phyloP scores from a whole-genome alignment of 1,140 invertebrate species.

The Pristionchus pacificus region DNA sequence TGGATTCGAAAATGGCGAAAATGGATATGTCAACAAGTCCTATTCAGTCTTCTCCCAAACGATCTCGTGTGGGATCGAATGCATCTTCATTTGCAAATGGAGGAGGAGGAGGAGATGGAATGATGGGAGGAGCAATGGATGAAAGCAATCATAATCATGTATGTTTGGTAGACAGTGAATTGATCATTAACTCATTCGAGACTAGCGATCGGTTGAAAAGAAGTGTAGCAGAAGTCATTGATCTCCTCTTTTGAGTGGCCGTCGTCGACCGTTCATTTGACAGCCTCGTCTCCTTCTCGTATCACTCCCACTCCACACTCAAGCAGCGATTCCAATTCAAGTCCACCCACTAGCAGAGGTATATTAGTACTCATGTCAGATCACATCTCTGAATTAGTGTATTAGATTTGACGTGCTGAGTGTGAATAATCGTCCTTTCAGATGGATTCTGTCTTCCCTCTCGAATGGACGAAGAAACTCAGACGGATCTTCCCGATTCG shows the following conservation, averaged over 20 bases:
- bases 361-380: background rate
- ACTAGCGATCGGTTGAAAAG: no score
- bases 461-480: slow-evolving; percentile 19
- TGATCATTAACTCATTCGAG: no score
- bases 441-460: background rate
- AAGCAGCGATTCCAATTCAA: background rate
- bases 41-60: background rate
- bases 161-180: no score
- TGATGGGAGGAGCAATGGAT: slow-evolving; percentile 1
- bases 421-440: slow-evolving; percentile 14
- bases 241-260: background rate
- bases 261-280: background rate
- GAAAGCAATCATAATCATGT: background rate
- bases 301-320: background rate
- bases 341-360: background rate
- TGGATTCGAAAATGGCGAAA: slow-evolving; percentile 4
- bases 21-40: no score
- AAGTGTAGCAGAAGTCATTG: no score
- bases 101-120: background rate
- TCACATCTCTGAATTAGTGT: slow-evolving; percentile 6
- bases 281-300: background rate
- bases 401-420: background rate
- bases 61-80: background rate
- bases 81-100: background rate
- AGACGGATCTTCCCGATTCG: slow-evolving; percentile 10